A percentile compares a stretch with the other conserved stretches of the same genome.
Conservation (phyloP, 2,888 invertebrate genomes). For the Apamea sordens region DNA sequence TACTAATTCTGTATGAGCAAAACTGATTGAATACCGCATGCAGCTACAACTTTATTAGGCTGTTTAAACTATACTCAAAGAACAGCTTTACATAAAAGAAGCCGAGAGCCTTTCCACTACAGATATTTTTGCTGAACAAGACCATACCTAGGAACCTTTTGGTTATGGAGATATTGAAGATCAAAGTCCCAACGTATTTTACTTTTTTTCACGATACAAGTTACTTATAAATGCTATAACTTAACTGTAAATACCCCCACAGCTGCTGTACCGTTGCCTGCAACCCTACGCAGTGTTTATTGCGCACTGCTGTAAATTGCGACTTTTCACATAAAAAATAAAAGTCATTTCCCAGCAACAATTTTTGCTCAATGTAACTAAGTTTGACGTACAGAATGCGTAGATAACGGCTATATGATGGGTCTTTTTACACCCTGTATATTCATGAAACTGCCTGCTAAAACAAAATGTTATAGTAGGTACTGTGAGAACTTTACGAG, state of each 20-base stretch:
- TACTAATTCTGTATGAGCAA: slow-evolving; percentile 15
- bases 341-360: background rate
- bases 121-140: background rate
- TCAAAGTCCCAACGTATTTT: background rate
- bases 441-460: background rate
- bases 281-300: background rate
- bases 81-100: background rate
- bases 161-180: background rate
- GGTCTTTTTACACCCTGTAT: background rate
- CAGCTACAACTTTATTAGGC: background rate
- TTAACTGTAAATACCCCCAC: background rate
- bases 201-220: background rate
- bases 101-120: background rate
- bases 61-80: background rate
- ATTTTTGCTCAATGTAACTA: background rate
- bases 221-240: background rate
- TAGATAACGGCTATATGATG: background rate
- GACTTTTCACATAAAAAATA: background rate
- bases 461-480: background rate
- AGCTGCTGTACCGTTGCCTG: background rate
- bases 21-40: background rate
- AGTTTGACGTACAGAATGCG: too few relatives aligned
- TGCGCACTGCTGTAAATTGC: background rate
- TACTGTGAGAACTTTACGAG: background rate
- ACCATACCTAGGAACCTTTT: background rate